These are phyloP conservation scores for Anguilla japonica DNA, from an alignment of 2,113 vertebrate genomes.

Conservation along the genomic window DNA sequence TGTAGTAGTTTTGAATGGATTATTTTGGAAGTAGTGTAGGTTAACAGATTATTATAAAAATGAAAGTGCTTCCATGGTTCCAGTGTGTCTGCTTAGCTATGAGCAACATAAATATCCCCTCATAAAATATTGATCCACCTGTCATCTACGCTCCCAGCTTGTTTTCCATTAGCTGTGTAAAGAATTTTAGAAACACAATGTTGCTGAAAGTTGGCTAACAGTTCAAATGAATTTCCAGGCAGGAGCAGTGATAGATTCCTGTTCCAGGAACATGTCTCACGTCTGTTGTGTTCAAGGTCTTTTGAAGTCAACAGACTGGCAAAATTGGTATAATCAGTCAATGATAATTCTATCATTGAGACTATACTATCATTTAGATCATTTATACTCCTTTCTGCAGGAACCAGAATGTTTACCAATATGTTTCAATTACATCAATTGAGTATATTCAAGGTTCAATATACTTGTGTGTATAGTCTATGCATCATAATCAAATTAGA, in stretches of 20 bases:
- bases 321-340: background rate
- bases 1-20: background rate
- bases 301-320: slow-evolving; percentile 2
- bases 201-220: slow-evolving; percentile 15
- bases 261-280: background rate
- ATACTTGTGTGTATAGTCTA: background rate
- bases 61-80: slow-evolving; percentile 10
- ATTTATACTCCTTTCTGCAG: background rate
- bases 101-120: slow-evolving; percentile 12
- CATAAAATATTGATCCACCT: slow-evolving; percentile 21
- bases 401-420: background rate
- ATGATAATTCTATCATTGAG: background rate
- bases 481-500: background rate
- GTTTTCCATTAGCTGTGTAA: slow-evolving; percentile 2
- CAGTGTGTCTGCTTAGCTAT: slow-evolving; percentile 1
- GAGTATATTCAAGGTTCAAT: background rate
- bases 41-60: slow-evolving; percentile 18
- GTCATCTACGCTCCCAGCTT: background rate
- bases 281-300: background rate
- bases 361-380: background rate
- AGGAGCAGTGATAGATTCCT: background rate
- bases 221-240: slow-evolving; percentile 11
- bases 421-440: too few species aligned
- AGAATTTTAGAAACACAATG: background rate
- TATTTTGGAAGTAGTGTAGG: background rate